A percentile compares a stretch with the other conserved stretches of the same genome.
These are phyloP conservation scores for Spinus olivaceus DNA, from an alignment of 2,797 vertebrate genomes.

Conservation along the genomic window DNA sequence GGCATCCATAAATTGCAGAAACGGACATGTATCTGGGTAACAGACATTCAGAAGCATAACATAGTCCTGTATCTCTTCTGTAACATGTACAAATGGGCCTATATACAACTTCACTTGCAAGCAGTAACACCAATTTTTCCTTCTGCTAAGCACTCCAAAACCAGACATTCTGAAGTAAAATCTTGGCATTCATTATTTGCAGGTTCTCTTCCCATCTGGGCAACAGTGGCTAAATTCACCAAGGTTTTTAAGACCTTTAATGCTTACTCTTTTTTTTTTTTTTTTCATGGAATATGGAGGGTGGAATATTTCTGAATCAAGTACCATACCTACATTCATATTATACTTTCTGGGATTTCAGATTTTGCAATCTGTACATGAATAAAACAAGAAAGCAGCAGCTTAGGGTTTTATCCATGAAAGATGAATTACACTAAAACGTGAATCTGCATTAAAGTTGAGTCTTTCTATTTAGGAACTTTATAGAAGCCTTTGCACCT, in stretches of 20 bases:
- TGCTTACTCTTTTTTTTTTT: neutral
- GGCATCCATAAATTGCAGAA: neutral
- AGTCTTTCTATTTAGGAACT: neutral
- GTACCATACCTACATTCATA: neutral
- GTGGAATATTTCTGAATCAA: neutral
- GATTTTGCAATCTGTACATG: neutral
- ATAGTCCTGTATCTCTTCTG: neutral
- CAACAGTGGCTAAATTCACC: neutral
- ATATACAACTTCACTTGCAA: neutral
- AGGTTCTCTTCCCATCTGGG: neutral
- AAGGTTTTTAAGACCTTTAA: neutral
- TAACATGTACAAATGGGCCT: neutral
- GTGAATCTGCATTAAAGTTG: neutral
- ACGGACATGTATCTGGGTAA: neutral
- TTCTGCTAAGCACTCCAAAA: neutral
- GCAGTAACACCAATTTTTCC: neutral
- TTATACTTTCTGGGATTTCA: neutral
- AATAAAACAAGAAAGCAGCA: neutral
- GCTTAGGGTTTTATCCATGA: neutral
- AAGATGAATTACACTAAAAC: neutral
- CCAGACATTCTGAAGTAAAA: neutral
- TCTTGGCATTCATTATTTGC: neutral
- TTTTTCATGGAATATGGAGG: rapidly evolving
- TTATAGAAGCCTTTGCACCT: neutral
- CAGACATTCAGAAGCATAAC: neutral